A percentile compares a stretch with the other conserved stretches of the same genome.
phyloP scores from a whole-genome alignment of 2,888 invertebrate genomes.

The Micoletzkya japonica region DNA sequence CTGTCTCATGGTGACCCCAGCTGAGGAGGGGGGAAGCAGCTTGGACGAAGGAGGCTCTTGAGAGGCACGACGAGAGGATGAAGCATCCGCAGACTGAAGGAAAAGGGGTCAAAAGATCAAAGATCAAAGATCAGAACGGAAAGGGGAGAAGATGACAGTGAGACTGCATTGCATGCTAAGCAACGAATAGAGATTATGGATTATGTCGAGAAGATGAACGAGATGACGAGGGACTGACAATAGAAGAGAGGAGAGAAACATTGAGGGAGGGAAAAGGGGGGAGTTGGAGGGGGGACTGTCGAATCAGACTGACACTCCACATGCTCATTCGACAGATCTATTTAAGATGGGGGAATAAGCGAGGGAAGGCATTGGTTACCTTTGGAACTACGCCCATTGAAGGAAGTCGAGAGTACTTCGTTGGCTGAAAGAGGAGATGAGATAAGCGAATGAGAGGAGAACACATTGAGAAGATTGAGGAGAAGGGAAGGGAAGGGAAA shows the following conservation, averaged over 20 bases:
- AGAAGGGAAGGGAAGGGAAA: not conserved
- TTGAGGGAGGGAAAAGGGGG: not conserved
- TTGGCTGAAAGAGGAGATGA: conserved; percentile 13
- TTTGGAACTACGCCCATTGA: conserved; percentile 12
- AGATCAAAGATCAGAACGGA: not conserved
- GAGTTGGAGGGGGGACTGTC: not conserved
- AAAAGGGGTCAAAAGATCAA: not conserved
- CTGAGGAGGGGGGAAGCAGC: not conserved
- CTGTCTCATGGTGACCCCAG: conserved; percentile 17
- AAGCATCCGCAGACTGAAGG: conserved; percentile 21
- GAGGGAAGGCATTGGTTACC: no score
- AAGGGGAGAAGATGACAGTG: not conserved
- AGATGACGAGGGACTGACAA: no score
- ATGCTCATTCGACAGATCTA: not conserved
- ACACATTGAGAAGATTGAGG: not conserved
- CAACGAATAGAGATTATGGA: no score
- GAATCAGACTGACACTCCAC: not conserved
- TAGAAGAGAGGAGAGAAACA: no score
- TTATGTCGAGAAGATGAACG: no score
- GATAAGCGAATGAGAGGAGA: not conserved
- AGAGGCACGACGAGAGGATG: conserved; percentile 20
- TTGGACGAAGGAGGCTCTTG: conserved; percentile 26
- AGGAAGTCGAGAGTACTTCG: conserved; percentile 24
- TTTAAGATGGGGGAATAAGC: no score
- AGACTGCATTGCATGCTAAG: not conserved